Conservation (phyloP, 2,113 vertebrate genomes). For the Nanger granti region DNA sequence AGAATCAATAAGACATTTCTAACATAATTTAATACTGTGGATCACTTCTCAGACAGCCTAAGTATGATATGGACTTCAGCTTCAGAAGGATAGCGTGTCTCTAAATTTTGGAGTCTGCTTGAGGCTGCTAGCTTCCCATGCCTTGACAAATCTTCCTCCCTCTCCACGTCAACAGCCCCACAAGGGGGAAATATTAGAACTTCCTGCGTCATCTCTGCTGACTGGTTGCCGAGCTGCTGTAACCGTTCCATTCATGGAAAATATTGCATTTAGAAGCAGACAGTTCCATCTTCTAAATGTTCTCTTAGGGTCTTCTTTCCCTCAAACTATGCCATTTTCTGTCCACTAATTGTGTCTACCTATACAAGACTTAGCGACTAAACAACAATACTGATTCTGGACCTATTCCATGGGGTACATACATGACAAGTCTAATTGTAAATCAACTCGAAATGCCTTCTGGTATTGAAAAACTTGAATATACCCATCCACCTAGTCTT, state of each 20-base stretch:
- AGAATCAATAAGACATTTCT: neutral
- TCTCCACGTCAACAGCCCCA: neutral
- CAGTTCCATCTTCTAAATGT: neutral
- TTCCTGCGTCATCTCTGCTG: neutral
- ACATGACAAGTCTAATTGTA: neutral
- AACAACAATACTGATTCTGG: neutral
- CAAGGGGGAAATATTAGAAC: neutral
- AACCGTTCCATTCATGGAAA: neutral
- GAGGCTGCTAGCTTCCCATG: neutral
- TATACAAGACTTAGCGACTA: neutral
- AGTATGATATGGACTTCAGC: neutral
- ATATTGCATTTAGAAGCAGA: neutral
- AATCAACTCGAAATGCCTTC: neutral
- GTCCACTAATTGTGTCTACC: neutral
- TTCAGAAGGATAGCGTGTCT: neutral
- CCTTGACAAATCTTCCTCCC: neutral
- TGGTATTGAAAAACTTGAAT: neutral
- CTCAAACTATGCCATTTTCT: neutral
- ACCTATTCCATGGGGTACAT: neutral
- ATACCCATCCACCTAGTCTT: neutral
- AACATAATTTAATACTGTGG: neutral
- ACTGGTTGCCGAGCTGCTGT: neutral
- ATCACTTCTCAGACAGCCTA: neutral
- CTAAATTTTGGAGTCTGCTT: neutral
- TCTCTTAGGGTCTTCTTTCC: neutral